Evolutionary conservation across 2,113 vertebrate genomes (phyloP).

Genomic region (Limnothrissa miodon): DNA sequence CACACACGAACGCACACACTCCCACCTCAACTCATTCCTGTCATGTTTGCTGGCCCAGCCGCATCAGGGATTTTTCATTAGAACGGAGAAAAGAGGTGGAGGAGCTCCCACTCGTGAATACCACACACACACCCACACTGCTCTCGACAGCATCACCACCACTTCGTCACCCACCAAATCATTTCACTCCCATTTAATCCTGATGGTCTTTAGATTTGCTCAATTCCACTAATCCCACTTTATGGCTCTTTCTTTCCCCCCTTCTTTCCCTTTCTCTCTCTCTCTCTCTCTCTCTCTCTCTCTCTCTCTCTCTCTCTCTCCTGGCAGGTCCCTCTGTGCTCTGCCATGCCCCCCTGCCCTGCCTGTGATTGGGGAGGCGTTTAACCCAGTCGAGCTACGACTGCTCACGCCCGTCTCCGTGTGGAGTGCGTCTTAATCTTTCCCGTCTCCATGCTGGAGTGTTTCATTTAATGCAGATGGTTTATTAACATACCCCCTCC

Average conservation of each 20-base stretch:
- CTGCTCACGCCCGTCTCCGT: conserved; percentile 3
- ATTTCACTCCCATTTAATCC: conserved; percentile 47
- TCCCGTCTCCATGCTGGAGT: conserved; percentile 15
- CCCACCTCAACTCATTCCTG: conserved; percentile 18
- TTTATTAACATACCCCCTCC: conserved; percentile 37
- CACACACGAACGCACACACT: background rate
- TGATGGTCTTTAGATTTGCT: conserved; percentile 50
- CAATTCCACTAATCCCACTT: conserved; percentile 48
- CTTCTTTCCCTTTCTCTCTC: background rate
- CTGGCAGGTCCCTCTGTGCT: conserved; percentile 15
- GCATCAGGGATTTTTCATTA: conserved; percentile 15
- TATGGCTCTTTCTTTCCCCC: conserved; percentile 38
- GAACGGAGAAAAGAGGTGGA: background rate
- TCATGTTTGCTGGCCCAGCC: background rate
- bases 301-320: background rate
- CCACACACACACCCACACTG: conserved; percentile 11
- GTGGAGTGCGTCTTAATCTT: conserved; percentile 24
- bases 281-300: background rate
- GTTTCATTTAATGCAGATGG: conserved; percentile 37
- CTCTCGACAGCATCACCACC: background rate
- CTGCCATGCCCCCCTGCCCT: background rate
- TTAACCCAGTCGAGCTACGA: background rate
- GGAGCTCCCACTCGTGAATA: background rate
- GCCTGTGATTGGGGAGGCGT: background rate
- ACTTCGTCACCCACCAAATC: conserved; percentile 37